phyloP scores from a whole-genome alignment of 2,797 vertebrate genomes.

The Acrossocheilus wenchowensis region DNA sequence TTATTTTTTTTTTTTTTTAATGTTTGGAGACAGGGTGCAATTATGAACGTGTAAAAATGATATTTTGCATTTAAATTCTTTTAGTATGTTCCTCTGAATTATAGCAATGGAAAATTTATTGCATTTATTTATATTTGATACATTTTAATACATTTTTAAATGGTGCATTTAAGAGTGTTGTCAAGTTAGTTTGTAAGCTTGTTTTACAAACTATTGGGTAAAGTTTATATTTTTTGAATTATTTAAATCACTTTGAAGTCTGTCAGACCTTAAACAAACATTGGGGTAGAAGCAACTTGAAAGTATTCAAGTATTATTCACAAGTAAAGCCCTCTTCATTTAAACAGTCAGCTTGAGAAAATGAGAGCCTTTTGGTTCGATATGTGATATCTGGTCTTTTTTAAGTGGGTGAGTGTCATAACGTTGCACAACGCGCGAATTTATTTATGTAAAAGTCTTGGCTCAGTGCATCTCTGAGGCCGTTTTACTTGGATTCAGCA shows the following conservation, averaged over 20 bases:
- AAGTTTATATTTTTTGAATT: neutral
- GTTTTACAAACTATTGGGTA: neutral
- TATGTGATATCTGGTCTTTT: slow-evolving; percentile 32
- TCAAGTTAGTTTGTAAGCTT: neutral
- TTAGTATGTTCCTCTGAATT: neutral
- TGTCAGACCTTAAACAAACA: neutral
- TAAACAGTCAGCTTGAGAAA: slow-evolving; percentile 26
- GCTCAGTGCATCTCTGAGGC: slow-evolving; percentile 37
- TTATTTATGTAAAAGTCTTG: slow-evolving; percentile 48
- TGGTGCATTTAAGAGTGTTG: neutral
- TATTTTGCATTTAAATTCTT: neutral
- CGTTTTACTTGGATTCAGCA: slow-evolving; percentile 42
- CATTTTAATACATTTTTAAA: neutral
- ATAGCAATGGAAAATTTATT: neutral
- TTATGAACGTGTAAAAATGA: neutral
- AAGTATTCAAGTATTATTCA: neutral
- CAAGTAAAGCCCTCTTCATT: neutral
- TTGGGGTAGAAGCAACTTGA: neutral
- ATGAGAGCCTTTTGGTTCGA: slow-evolving; percentile 39
- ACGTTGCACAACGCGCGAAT: slow-evolving; percentile 52
- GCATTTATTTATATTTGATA: neutral
- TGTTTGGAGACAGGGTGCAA: neutral
- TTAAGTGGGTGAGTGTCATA: slow-evolving; percentile 47
- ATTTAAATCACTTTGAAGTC: neutral
- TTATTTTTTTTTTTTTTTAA: neutral